phyloP scores from a whole-genome alignment of 2,113 vertebrate genomes.

The Hyperopisus bebe region DNA sequence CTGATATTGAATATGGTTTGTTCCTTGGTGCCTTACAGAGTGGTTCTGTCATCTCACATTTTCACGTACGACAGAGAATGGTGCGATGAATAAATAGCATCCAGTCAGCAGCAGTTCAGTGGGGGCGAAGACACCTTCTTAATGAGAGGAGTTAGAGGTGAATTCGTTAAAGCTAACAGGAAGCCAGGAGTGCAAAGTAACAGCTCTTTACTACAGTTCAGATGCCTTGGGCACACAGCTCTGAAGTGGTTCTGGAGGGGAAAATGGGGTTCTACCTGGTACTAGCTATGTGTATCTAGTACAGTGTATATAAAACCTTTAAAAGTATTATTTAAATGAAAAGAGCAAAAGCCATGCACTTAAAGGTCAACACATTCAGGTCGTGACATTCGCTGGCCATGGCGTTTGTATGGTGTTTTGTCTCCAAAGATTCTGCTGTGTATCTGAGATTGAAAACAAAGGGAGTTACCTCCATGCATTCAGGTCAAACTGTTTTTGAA shows the following conservation, averaged over 20 bases:
- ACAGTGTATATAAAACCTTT: neutral
- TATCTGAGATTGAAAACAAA: neutral
- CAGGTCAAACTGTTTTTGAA: neutral
- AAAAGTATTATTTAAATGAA: neutral
- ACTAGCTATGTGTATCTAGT: neutral
- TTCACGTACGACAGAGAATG: neutral
- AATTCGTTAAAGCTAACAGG: neutral
- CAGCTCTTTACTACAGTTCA: neutral
- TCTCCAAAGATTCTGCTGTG: neutral
- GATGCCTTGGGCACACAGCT: neutral
- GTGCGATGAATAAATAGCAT: neutral
- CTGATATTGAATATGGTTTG: neutral
- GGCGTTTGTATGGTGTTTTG: neutral
- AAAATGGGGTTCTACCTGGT: neutral
- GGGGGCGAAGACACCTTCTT: neutral
- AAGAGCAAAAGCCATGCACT: neutral
- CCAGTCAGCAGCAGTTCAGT: neutral
- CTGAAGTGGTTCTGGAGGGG: neutral
- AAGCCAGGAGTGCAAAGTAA: neutral
- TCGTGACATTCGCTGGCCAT: neutral
- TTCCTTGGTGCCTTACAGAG: neutral
- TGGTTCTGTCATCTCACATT: neutral
- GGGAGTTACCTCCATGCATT: neutral
- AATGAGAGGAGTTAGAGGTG: neutral
- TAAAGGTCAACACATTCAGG: constrained; percentile 2